A percentile compares a stretch with the other conserved stretches of the same genome.
These are phyloP conservation scores for Amblyteles armatorius DNA, from an alignment of 2,888 invertebrate genomes.

Conservation along the genomic window DNA sequence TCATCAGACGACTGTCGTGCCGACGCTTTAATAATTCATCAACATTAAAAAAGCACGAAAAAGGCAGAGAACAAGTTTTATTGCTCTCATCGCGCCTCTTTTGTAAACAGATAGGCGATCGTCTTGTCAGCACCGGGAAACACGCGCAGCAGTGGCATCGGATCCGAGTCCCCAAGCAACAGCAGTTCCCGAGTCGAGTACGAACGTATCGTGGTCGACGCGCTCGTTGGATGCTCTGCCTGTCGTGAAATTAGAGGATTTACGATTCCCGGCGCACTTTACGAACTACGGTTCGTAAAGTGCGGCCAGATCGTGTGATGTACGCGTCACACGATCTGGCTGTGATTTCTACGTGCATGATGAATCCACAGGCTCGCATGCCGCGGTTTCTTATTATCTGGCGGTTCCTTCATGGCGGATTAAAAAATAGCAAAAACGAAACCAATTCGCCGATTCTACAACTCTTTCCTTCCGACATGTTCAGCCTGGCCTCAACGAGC, in stretches of 20 bases:
- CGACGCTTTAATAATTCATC: conserved; percentile 59
- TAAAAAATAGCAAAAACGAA: not conserved
- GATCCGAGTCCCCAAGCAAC: not conserved
- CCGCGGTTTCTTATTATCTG: conserved; percentile 1
- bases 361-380: conserved; percentile 62
- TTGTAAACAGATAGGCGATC: conserved; percentile 51
- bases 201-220: conserved; percentile 34
- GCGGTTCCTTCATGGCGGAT: not conserved
- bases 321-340: conserved; percentile 42
- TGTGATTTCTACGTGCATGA: conserved; percentile 75
- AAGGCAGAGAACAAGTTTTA: conserved; percentile 52
- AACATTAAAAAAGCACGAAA: conserved; percentile 35
- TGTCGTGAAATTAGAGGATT: conserved; percentile 63
- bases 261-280: conserved; percentile 59
- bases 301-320: too few species aligned
- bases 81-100: conserved; percentile 51
- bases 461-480: not conserved
- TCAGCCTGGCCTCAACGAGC: not conserved
- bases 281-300: too few species aligned
- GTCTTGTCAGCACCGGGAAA: conserved; percentile 18
- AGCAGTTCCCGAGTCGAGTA: conserved; percentile 12
- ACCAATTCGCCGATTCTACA: not conserved
- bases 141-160: not conserved
- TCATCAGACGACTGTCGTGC: conserved; percentile 24
- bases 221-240: conserved; percentile 59